Conservation (phyloP, 2,888 invertebrate genomes). For the Salpingus planirostris region DNA sequence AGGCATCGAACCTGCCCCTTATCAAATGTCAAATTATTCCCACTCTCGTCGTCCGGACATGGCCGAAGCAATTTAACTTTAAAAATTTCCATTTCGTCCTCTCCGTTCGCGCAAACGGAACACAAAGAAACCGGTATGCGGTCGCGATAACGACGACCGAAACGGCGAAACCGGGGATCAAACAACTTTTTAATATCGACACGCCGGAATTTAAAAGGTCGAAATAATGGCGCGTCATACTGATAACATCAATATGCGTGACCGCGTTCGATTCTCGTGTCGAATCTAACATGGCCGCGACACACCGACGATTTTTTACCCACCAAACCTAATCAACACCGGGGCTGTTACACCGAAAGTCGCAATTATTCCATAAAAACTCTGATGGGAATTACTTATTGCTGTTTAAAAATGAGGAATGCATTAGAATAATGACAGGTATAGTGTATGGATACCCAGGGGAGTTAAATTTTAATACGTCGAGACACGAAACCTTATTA, state of each 20-base stretch:
- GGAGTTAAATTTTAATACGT: slow-evolving; percentile 24
- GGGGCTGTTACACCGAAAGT: neutral
- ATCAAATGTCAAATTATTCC: slow-evolving; percentile 29
- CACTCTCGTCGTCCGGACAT: slow-evolving; percentile 7
- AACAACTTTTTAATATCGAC: no score
- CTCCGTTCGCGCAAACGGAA: no score
- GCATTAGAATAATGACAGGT: slow-evolving; percentile 27
- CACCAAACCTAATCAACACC: neutral
- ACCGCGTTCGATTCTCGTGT: slow-evolving; percentile 36
- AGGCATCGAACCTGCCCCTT: slow-evolving; percentile 32
- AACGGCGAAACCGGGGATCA: no score
- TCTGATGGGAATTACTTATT: no score
- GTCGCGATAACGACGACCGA: no score
- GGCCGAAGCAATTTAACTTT: no score
- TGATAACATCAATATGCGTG: slow-evolving; percentile 37
- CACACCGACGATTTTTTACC: slow-evolving; percentile 16
- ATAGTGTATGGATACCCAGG: no score
- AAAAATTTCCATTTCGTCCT: no score
- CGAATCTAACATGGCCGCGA: slow-evolving; percentile 33
- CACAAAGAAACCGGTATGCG: neutral
- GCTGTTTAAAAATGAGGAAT: slow-evolving; percentile 13
- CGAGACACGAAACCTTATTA: slow-evolving; percentile 22
- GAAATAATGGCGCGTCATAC: slow-evolving; percentile 10
- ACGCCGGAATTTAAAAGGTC: slow-evolving; percentile 2
- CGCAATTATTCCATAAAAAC: neutral